A percentile compares a stretch with the other conserved stretches of the same genome.
Conservation (phyloP, 1,140 invertebrate genomes). For the Drosophila auraria region DNA sequence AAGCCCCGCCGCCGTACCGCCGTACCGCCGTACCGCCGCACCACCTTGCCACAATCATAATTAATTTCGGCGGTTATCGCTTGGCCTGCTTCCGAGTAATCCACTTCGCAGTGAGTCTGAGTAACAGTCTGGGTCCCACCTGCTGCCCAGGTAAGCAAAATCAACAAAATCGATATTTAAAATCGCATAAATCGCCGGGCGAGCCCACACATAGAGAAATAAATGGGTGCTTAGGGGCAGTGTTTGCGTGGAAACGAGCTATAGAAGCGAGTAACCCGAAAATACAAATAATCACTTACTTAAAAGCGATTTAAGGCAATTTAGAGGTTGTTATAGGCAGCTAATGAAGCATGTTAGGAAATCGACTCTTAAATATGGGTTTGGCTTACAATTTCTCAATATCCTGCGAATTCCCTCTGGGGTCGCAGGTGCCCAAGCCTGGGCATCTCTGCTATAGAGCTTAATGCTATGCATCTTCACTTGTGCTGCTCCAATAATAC, state of each 20-base stretch:
- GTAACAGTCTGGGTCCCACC: constrained; percentile 49
- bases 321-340: neutral
- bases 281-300: constrained; percentile 6
- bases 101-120: constrained; percentile 40
- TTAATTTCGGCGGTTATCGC: constrained; percentile 74
- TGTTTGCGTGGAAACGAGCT: constrained; percentile 4
- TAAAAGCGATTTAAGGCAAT: neutral
- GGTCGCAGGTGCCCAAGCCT: too few relatives aligned
- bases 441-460: too few relatives aligned
- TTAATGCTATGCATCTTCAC: too few relatives aligned
- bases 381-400: neutral
- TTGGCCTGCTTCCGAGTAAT: constrained; percentile 53
- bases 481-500: neutral
- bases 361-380: neutral
- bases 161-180: constrained; percentile 84
- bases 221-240: constrained; percentile 15
- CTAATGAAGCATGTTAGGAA: neutral
- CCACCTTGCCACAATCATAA: constrained; percentile 69
- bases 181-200: constrained; percentile 77
- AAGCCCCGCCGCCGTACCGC: constrained; percentile 16
- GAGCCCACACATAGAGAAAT: constrained; percentile 41
- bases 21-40: constrained; percentile 9
- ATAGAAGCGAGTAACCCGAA: neutral
- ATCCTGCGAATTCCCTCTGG: neutral
- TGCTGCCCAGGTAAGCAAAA: constrained; percentile 59